These are phyloP conservation scores for Gila robusta DNA, from an alignment of 2,797 vertebrate species.

Conservation along the genomic window DNA sequence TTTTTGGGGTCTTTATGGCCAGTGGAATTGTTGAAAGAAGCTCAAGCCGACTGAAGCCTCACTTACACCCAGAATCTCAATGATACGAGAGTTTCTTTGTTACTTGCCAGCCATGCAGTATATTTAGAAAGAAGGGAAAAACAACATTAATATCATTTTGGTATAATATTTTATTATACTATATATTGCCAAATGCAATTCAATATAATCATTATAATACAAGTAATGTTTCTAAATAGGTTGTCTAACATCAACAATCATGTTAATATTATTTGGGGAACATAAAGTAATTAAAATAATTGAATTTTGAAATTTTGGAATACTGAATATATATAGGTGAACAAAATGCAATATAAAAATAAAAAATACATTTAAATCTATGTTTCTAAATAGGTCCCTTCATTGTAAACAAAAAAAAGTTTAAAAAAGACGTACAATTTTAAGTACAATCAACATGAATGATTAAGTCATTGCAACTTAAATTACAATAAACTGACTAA, in stretches of 20 bases:
- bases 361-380: background rate
- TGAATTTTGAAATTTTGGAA: background rate
- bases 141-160: background rate
- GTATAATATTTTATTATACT: too few relatives aligned
- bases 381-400: background rate
- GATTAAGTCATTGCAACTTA: too few relatives aligned
- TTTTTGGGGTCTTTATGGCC: conserved; percentile 34
- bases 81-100: conserved; percentile 24
- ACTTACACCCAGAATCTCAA: background rate
- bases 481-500: too few relatives aligned
- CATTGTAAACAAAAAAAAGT: too few relatives aligned
- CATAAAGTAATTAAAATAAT: background rate
- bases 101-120: background rate
- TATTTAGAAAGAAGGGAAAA: background rate
- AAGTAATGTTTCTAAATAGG: background rate
- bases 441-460: too few relatives aligned
- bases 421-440: too few relatives aligned
- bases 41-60: conserved; percentile 20
- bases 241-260: background rate
- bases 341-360: background rate
- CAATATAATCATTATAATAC: background rate
- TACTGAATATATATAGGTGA: background rate
- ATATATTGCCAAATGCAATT: background rate
- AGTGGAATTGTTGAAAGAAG: conserved; percentile 37
- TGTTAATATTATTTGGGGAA: background rate